Base-by-base conservation (phyloP, 2,888 invertebrate species). In the Xestia rhomboidea region DNA sequence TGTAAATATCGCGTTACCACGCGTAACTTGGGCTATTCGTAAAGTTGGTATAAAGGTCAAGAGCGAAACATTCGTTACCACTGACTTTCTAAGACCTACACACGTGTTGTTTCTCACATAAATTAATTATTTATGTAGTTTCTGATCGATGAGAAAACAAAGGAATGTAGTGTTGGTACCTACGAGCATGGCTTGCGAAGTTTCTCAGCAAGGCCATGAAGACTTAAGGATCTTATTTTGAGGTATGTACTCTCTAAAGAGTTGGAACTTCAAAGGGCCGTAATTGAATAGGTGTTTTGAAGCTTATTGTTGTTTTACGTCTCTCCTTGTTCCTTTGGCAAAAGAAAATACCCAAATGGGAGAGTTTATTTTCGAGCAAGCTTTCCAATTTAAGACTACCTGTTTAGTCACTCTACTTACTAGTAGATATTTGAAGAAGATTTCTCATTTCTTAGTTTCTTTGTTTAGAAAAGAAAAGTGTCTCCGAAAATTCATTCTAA, bases 71-170 rank as follows among this genome's bases (percentile, higher is more conserved):
- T 72, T 73, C 60, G 34, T 60, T 76, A 18, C 68, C 49, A 70
- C 27, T 64, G 27, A 18, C 63, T 78, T 74, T 78, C 79, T 70
- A 41, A 54, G 46, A 24, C 63, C n/a, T 21, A 62, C 81, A 84
- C 44, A 49, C n/a, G n/a, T 75, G 88, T 54, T 67, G 54, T 30
- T 82, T 81, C 87, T 54, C 85, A 77, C 66, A 88, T 41, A 10
- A 41, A 41, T 85, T 66, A 76, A 88, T 82, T 85, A 88, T 88
- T 68, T 73, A 87, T 75, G 46, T 57, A 34, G 41, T 76, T 44
- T 69, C 69, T 72, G 73, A 80, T 87, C 87, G 88, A 88, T 87
- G 72, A n/a, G 68, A 38, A 77, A 18, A 76, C 76, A 54, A 73
- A 77, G 64, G 66, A 38, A 76, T 79, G 46, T 46, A 46, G 46